Conservation (phyloP, 1,140 invertebrate genomes). For the Tetragnatha versicolor region DNA sequence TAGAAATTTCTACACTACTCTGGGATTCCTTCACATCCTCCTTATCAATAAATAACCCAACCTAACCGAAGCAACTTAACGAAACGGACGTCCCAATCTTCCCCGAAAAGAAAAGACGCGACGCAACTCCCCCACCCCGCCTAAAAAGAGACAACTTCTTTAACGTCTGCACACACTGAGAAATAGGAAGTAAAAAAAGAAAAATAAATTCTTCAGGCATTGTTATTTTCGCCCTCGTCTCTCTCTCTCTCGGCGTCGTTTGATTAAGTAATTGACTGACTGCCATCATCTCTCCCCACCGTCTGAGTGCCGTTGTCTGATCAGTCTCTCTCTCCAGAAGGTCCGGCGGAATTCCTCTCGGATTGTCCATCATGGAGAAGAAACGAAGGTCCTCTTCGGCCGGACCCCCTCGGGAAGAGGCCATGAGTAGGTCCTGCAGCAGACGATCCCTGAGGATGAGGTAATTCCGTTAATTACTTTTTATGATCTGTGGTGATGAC, state of each 20-base stretch:
- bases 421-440: background rate
- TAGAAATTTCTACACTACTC: too few relatives aligned
- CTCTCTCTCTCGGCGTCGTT: background rate
- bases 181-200: too few relatives aligned
- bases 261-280: constrained; percentile 31
- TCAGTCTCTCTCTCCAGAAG: background rate
- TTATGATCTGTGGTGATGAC: background rate
- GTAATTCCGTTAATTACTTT: background rate
- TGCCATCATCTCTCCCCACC: background rate
- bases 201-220: too few relatives aligned
- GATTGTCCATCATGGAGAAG: background rate
- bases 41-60: too few relatives aligned
- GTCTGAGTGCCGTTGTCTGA: background rate
- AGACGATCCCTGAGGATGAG: constrained; percentile 13
- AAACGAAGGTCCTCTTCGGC: background rate
- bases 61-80: too few relatives aligned
- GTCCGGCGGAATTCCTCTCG: background rate
- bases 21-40: too few relatives aligned
- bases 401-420: background rate
- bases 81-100: too few relatives aligned
- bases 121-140: too few relatives aligned
- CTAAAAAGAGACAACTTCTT: too few relatives aligned
- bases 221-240: constrained; percentile 15
- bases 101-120: too few relatives aligned
- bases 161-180: too few relatives aligned